Evolutionary conservation across 2,113 vertebrate species (phyloP).

Genomic region (Esox niger): DNA sequence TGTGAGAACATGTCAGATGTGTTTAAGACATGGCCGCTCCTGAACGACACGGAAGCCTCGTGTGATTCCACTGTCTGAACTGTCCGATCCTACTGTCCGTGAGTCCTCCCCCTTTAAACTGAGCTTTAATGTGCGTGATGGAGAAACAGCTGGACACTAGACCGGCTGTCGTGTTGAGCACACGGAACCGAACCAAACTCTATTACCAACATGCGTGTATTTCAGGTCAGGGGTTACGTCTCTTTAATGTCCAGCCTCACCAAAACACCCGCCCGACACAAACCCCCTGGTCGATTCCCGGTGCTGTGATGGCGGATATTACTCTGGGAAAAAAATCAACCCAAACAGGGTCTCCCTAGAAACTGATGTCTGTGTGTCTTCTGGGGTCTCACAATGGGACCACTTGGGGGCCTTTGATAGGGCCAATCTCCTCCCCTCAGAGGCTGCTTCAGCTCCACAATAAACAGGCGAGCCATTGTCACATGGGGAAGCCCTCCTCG

Average conservation of each 20-base stretch:
- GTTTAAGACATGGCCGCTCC: slow-evolving; percentile 51
- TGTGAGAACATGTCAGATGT: slow-evolving; percentile 61
- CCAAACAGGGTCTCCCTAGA: slow-evolving; percentile 60
- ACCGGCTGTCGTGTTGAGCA: neutral
- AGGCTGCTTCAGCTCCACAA: slow-evolving; percentile 79
- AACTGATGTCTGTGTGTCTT: slow-evolving; percentile 58
- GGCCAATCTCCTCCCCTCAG: slow-evolving; percentile 71
- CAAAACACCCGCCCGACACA: neutral
- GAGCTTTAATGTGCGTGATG: slow-evolving; percentile 11
- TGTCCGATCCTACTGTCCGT: slow-evolving; percentile 47
- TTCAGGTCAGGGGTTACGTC: neutral
- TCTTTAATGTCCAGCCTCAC: neutral
- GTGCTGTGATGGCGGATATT: slow-evolving; percentile 45
- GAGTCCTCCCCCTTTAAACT: slow-evolving; percentile 42
- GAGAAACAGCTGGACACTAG: neutral
- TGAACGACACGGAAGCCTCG: slow-evolving; percentile 60
- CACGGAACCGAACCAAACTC: neutral
- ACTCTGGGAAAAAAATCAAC: too few species aligned
- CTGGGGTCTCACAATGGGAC: slow-evolving; percentile 50
- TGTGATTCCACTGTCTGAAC: slow-evolving; percentile 45
- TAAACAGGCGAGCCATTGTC: slow-evolving; percentile 85
- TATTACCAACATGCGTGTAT: neutral
- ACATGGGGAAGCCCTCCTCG: slow-evolving; percentile 74
- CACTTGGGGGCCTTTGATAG: slow-evolving; percentile 66
- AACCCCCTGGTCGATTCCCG: slow-evolving; percentile 46